Base-by-base conservation (phyloP, 2,888 invertebrate genomes). In the Mactromeris polynyma region DNA sequence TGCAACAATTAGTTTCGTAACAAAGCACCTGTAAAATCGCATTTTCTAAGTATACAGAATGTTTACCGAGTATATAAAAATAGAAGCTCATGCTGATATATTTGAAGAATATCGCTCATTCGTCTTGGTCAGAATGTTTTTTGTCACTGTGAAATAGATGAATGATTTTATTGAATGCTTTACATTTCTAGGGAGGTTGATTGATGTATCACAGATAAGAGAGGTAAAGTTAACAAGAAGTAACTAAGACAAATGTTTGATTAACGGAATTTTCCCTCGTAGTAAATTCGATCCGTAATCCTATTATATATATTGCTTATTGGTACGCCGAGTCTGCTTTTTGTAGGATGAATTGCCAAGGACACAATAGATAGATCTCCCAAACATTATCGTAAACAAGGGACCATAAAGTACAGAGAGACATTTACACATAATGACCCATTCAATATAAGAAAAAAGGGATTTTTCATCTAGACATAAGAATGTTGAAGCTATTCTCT, bases 171-270 rank as follows among this genome's bases (percentile, higher is more conserved):
- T 64, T 64, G 58, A 64, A n/a, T n/a, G 58, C n/a, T 26, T n/a
- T 7, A 64, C 26, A 64, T 64, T 26, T 26, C n/a, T 64, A 64
- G 26, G 26, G 58, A 64, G n/a, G 11, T 17, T 26, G 58, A 64
- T 64, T 64, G 11, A 64, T 64, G 58, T 11, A 0, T 64, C n/a
- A 64, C n/a, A 26, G 58, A 64, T 64, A 64, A 64, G 26, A 21
- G 1, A 26, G 4, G 58, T 26, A 26, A 64, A 4, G 7, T 64
- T 64, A 64, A 64, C 26, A 64, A 64, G 26, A 64, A n/a, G 11
- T 64, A n/a, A 64, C 58, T 64, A 64, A 64, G 58, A 64, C 58
- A 64, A 64, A n/a, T 64, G 58, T 64, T 64, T 64, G 26, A 64
- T 64, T 64, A 64, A 64, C n/a, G 26, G 9, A 26, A 26, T 26